Percentiles rank a stretch among this genome's conserved stretches.
Evolutionary conservation across 1,140 invertebrate species (phyloP).

Genomic region (Pseudomyrmex sp.): DNA sequence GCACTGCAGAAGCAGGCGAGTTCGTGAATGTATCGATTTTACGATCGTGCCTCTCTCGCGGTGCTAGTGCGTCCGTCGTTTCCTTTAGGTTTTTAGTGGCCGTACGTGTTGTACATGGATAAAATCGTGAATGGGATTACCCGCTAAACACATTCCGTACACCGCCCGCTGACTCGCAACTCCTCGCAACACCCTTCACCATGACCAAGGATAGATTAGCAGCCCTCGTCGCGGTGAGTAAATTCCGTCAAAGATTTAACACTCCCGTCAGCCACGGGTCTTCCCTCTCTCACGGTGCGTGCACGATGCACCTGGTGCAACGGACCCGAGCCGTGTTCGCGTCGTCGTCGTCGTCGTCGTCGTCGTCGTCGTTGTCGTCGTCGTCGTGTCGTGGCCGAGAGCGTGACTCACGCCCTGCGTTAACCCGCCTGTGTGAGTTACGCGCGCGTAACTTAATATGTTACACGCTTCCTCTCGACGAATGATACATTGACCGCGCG

Average conservation of each 20-base stretch:
- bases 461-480: not conserved
- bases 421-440: not conserved
- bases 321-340: not conserved
- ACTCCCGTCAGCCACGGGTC: not conserved
- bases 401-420: constrained; percentile 21
- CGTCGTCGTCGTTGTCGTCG: too few species aligned
- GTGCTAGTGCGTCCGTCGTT: constrained; percentile 85
- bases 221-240: constrained; percentile 96
- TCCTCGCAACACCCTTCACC: constrained; percentile 85
- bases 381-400: not conserved
- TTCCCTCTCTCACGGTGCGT: too few species aligned
- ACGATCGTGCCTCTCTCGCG: constrained; percentile 89
- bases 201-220: constrained; percentile 99
- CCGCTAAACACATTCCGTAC: constrained; percentile 82
- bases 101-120: constrained; percentile 87
- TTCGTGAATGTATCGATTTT: constrained; percentile 90
- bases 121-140: constrained; percentile 92
- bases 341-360: not conserved
- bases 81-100: constrained; percentile 90
- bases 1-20: constrained; percentile 88
- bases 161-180: constrained; percentile 80
- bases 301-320: too few species aligned
- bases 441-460: constrained; percentile 9
- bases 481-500: not conserved
- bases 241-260: not conserved